Evolutionary conservation across 35 echinoderm and acorn worm genomes (phyloP).

Genomic region (Anneissia japonica): DNA sequence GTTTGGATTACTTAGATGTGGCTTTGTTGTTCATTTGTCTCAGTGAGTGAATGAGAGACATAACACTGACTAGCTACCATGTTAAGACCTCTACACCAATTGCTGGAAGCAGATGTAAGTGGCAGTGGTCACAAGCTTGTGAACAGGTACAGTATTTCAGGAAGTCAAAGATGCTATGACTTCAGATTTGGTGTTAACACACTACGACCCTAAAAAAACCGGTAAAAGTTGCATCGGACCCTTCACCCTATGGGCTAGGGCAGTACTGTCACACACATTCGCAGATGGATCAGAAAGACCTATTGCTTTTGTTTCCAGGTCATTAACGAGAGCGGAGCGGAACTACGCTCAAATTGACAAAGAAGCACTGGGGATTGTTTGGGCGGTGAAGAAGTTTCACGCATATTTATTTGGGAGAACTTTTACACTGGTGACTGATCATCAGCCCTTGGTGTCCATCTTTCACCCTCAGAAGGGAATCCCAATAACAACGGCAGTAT

Average conservation of each 20-base stretch:
- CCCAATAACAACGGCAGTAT: background rate
- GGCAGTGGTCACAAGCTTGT: slow-evolving; percentile 17
- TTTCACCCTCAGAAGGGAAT: slow-evolving; percentile 10
- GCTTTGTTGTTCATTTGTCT: too few relatives aligned
- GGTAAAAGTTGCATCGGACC: too few relatives aligned
- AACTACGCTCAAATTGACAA: slow-evolving; percentile 61
- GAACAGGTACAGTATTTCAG: slow-evolving; percentile 21
- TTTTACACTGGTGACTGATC: slow-evolving; percentile 39
- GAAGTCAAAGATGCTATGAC: slow-evolving; percentile 10
- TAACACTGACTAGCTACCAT: background rate
- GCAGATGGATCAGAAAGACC: slow-evolving; percentile 45
- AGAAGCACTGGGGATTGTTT: slow-evolving; percentile 27
- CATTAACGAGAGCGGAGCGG: slow-evolving; percentile 46
- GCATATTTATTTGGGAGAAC: slow-evolving; percentile 15
- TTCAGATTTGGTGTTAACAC: slow-evolving; percentile 18
- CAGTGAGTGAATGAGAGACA: too few relatives aligned
- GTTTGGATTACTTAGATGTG: too few relatives aligned
- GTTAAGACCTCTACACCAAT: slow-evolving; percentile 26
- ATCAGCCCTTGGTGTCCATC: slow-evolving; percentile 39
- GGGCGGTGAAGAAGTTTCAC: slow-evolving; percentile 25
- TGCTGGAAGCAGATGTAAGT: slow-evolving; percentile 15
- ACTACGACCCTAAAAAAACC: slow-evolving; percentile 35
- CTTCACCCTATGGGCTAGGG: slow-evolving; percentile 46
- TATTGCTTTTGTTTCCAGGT: slow-evolving; percentile 42
- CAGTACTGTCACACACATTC: slow-evolving; percentile 50